Base-by-base conservation (phyloP, 2,888 invertebrate genomes). In the Scotopteryx bipunctaria region DNA sequence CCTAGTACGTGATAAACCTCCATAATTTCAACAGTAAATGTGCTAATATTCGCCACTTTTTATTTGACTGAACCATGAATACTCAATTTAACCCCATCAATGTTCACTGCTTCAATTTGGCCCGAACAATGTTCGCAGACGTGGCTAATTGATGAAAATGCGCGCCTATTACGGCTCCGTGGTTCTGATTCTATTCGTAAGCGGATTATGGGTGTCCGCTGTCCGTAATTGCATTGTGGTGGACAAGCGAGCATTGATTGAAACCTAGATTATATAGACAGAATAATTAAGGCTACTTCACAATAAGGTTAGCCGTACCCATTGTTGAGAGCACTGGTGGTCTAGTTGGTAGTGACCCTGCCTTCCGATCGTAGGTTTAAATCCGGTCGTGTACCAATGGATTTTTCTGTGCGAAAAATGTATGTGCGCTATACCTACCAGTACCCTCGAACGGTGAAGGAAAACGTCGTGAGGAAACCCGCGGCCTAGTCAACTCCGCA, bases 121-220 rank as follows among this genome's bases (percentile, higher is more conserved):
- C 9, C 9, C 9, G 13, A 29, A 23, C 32, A 31, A 42, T 16
- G 27, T 21, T 21, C 5, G 6, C 27, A 37, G 25, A 16, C 13
- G 9, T 25, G 25, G 5, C 14, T 33, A 32, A 40, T 40, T 32
- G 25, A 40, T 40, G 46, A 17, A 47, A 33, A 46, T 38, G 19
- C 36, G 15, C 23, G 19, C 13, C 29, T 37, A 47, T 41, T 29
- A 17, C 6, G 41, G 41, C 17, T 8, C 27, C 29, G 40, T 35
- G 41, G 15, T 11, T 9, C 33, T 9, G 27, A 35, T 25, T 33
- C 41, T 33, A 29, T 9, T 35, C 14, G 35, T 41, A 41, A 48
- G 25, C 33, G 32, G 40, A 47, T 40, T 47, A 33, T 19, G 16
- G n/a, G n/a, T n/a, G n/a, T n/a, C 23, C 4, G 17, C 5, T 8